phyloP scores from a whole-genome alignment of 2,888 invertebrate genomes.

The Calephelis perditalis region DNA sequence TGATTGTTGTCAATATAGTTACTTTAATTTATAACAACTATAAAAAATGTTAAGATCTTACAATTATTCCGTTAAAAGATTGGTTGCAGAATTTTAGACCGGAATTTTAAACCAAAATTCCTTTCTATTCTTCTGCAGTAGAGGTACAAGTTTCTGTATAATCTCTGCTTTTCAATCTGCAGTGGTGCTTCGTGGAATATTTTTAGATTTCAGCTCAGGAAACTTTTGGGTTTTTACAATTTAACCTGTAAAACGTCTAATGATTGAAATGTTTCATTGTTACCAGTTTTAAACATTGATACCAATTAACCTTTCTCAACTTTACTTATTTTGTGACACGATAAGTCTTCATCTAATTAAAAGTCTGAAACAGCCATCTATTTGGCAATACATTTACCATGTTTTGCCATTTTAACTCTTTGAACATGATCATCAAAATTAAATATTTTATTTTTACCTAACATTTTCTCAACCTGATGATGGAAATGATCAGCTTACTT shows the following conservation, averaged over 20 bases:
- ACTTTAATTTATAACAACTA: not conserved
- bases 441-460: not conserved
- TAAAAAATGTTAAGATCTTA: not conserved
- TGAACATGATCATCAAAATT: not conserved
- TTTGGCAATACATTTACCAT: slow-evolving; percentile 14
- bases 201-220: slow-evolving; percentile 5
- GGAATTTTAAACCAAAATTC: slow-evolving; percentile 4
- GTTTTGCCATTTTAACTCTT: slow-evolving; percentile 11
- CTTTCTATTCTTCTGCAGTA: not conserved
- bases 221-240: slow-evolving; percentile 12
- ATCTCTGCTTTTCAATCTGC: slow-evolving; percentile 12
- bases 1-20: not conserved
- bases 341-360: not conserved
- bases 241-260: slow-evolving; percentile 8
- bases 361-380: slow-evolving; percentile 8
- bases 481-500: not conserved
- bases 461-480: not conserved
- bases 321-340: not conserved
- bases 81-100: slow-evolving; percentile 10
- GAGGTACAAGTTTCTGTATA: slow-evolving; percentile 13
- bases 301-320: slow-evolving; percentile 9
- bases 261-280: slow-evolving; percentile 13
- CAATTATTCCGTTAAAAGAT: slow-evolving; percentile 6
- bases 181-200: slow-evolving; percentile 10
- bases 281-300: slow-evolving; percentile 7